A percentile compares a stretch with the other conserved stretches of the same genome.
These are phyloP conservation scores for Zophobas morio DNA, from an alignment of 1,140 invertebrate genomes.

Conservation along the genomic window DNA sequence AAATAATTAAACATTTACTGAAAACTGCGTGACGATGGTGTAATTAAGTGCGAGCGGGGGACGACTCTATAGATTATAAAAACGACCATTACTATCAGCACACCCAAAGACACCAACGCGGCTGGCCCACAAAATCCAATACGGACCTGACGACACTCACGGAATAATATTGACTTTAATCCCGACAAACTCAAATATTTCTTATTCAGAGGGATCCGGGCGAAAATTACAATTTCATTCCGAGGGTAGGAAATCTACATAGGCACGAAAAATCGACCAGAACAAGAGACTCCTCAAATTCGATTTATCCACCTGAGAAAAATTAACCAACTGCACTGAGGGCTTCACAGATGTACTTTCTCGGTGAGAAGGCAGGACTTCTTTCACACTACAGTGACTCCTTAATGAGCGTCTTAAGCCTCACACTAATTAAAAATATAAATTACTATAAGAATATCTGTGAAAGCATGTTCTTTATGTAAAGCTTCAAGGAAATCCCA, in stretches of 20 bases:
- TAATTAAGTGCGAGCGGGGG: slow-evolving; percentile 19
- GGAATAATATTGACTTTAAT: slow-evolving; percentile 4
- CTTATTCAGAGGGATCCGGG: not conserved
- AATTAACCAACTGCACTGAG: too few species aligned
- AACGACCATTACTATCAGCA: not conserved
- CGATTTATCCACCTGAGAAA: too few species aligned
- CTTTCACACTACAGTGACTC: too few species aligned
- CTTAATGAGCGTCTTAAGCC: too few species aligned
- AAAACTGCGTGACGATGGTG: not conserved
- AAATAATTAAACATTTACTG: slow-evolving; percentile 25
- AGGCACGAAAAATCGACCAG: too few species aligned
- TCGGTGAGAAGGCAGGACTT: too few species aligned
- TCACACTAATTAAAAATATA: too few species aligned
- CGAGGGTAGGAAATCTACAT: not conserved
- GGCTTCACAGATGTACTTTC: too few species aligned
- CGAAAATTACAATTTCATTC: not conserved
- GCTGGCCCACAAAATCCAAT: slow-evolving; percentile 11
- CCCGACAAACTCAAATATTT: slow-evolving; percentile 3
- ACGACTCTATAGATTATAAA: slow-evolving; percentile 17
- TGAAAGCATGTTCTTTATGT: too few species aligned
- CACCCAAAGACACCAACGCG: slow-evolving; percentile 6
- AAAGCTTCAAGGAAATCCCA: too few species aligned
- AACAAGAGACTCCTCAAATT: too few species aligned
- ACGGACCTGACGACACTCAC: not conserved
- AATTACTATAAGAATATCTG: too few species aligned